phyloP scores from a whole-genome alignment of 2,113 vertebrate species.

The Plestiodon gilberti region DNA sequence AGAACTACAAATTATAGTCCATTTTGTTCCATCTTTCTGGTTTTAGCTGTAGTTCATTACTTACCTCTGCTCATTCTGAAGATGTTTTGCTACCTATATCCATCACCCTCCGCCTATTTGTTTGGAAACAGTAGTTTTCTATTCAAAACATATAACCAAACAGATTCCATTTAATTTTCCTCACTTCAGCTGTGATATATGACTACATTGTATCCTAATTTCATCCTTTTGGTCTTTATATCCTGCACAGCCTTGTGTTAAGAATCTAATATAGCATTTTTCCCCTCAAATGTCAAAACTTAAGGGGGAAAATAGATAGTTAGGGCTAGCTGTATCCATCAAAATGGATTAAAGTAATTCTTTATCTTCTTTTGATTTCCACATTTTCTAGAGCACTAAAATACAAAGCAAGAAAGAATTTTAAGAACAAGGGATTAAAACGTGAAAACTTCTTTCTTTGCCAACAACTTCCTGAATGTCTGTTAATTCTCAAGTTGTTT shows the following conservation, averaged over 20 bases:
- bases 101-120: not conserved
- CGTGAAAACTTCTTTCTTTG: not conserved
- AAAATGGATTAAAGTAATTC: conserved; percentile 43
- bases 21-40: not conserved
- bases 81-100: not conserved
- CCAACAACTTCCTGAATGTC: not conserved
- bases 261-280: conserved; percentile 18
- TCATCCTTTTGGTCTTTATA: conserved; percentile 33
- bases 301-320: conserved; percentile 37
- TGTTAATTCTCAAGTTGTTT: not conserved
- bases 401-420: not conserved
- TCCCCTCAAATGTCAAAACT: conserved; percentile 45
- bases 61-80: rapidly evolving
- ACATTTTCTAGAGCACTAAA: not conserved
- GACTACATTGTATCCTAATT: conserved; percentile 26
- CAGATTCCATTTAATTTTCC: conserved; percentile 46
- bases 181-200: conserved; percentile 46
- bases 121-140: not conserved
- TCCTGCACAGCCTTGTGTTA: not conserved
- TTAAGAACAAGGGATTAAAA: conserved; percentile 5
- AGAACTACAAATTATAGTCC: not conserved
- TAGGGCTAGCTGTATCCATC: conserved; percentile 40
- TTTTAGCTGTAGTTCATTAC: not conserved
- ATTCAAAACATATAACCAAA: conserved; percentile 26
- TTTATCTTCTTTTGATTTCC: conserved; percentile 26